Base-by-base conservation (phyloP, 2,888 invertebrate genomes). In the Sisyra terminalis region DNA sequence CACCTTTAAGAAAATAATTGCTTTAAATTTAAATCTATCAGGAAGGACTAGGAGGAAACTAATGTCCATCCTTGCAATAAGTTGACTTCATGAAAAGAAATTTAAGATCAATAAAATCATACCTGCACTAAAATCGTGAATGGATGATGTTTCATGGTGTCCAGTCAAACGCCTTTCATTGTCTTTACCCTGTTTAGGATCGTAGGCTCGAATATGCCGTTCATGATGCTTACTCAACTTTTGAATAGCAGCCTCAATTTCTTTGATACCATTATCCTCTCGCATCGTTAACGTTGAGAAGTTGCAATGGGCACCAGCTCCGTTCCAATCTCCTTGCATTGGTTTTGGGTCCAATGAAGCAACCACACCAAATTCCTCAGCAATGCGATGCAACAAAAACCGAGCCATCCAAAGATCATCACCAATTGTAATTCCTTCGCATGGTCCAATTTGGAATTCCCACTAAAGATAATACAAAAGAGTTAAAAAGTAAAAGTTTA, bases 101-200 rank as follows among this genome's bases (percentile, higher is more conserved):
- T n/a, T n/a, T n/a, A n/a, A n/a, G n/a, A n/a, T n/a, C n/a, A n/a
- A n/a, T n/a, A n/a, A n/a, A n/a, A n/a, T n/a, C 57, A 58, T 53
- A 76, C 83, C 86, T 40, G 86, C 84, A 52, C 92, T 92, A 64
- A 98, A 98, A 62, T 96, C 90, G 60, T 90, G 85, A 60, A 98
- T 96, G 54, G 85, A 88, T 55, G 94, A 92, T 2, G 97, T 98
- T 66, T 98, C 97, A 61, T 92, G 93, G 52, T 73, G 75, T 45
- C 97, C 97, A 43, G 92, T 97, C 46, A 98, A 71, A 49, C 97
- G 79, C 48, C 96, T 77, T 61, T 87, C 90, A 65, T 98, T 98
- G 70, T 98, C 97, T 61, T 85, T 83, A 46, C 97, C 97, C 55
- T 87, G 84, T 49, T 88, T 81, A 9, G 94, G 96, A 65, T 97